Percentiles rank a stretch among this genome's conserved stretches.
Evolutionary conservation across 2,888 invertebrate genomes (phyloP).

Genomic region (Epistrophe grossulariae): DNA sequence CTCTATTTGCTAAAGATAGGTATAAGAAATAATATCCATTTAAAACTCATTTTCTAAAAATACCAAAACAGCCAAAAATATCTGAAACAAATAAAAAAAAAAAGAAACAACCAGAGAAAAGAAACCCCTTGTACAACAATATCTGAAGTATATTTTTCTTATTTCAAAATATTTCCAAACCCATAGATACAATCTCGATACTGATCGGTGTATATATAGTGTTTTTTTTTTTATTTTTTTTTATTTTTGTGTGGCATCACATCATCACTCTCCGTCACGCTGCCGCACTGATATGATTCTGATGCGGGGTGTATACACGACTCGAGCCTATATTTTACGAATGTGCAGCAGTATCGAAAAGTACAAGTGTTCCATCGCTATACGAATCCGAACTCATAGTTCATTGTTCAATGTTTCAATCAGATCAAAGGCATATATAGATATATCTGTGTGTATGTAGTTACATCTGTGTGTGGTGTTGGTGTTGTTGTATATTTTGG

Average conservation of each 20-base stretch:
- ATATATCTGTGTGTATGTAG: neutral
- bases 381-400: slow-evolving; percentile 45
- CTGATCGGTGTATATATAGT: slow-evolving; percentile 37
- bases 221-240: too few relatives aligned
- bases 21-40: slow-evolving; percentile 61
- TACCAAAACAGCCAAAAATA: slow-evolving; percentile 58
- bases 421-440: neutral
- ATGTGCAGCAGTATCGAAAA: slow-evolving; percentile 46
- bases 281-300: slow-evolving; percentile 38
- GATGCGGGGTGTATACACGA: slow-evolving; percentile 50
- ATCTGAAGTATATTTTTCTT: slow-evolving; percentile 67
- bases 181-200: slow-evolving; percentile 51
- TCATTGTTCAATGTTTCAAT: slow-evolving; percentile 69
- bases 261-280: slow-evolving; percentile 34
- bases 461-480: slow-evolving; percentile 44
- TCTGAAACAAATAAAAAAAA: slow-evolving; percentile 58
- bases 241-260: slow-evolving; percentile 64
- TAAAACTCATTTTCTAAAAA: slow-evolving; percentile 59
- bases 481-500: neutral
- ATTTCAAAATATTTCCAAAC: slow-evolving; percentile 74
- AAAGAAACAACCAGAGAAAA: slow-evolving; percentile 38
- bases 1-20: slow-evolving; percentile 25
- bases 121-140: slow-evolving; percentile 54
- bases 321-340: slow-evolving; percentile 57
- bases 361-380: slow-evolving; percentile 68